Evolutionary conservation across 2,888 invertebrate genomes (phyloP), one percentile per base, ranked within the genome.

Genomic region (Carabus problematicus): DNA sequence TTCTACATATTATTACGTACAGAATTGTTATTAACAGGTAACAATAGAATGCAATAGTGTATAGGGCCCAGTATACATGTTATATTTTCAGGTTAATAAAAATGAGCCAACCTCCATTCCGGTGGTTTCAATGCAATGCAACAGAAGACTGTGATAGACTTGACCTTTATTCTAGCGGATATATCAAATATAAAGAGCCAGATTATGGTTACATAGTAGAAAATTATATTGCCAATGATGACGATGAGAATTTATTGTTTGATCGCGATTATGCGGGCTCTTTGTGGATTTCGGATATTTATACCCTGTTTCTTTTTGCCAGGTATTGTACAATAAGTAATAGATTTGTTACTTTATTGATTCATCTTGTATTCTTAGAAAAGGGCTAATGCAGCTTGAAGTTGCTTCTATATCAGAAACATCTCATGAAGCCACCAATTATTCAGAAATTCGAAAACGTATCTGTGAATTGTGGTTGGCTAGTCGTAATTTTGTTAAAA

Each of bases 51-150:
- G 29, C 29, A 29, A 29, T 29, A 29, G 2, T 29, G 2, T 29
- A 29, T 29, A 29, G 6, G 6, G 6, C 29, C 29, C 6, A 29
- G 29, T 29, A 6, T 29, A 29, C 6, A 29, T 29, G 29, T 29
- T 29, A 29, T 29, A 29, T 29, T 29, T 29, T 29, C 29, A 29
- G 29, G 14, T 49, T 49, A 12, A 16, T 18, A 52, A 39, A 1
- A 29, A 47, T 39, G 58, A 39, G 40, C n/a, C 29, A 40, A 49
- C 66, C 58, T 40, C n/a, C 9, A 18, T 67, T 67, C 40, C 47
- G 59, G 4, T 67, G 59, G 7, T 67, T 67, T 40, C 66, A 67
- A 67, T 67, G 66, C 59, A 39, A 12, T 40, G 41, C 14, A 18
- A 49, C 16, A 6, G 66, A 67, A 14, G 16, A 58, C 40, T 8